A percentile compares a stretch with the other conserved stretches of the same genome.
phyloP scores from a whole-genome alignment of 1,140 invertebrate genomes.

The Pemphigus obesinymphae region DNA sequence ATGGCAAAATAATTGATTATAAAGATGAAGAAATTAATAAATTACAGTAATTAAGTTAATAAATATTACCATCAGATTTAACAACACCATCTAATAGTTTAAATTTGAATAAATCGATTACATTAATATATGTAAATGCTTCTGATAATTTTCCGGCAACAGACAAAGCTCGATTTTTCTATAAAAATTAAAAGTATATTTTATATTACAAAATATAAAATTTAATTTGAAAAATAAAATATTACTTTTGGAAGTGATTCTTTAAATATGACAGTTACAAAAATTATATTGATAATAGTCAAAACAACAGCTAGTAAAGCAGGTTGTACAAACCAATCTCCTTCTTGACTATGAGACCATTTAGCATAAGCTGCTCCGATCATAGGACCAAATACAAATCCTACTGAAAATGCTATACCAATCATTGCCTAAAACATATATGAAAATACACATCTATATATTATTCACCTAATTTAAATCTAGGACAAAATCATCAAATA shows the following conservation, averaged over 20 bases:
- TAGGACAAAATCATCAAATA: too few species aligned
- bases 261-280: conserved; percentile 69
- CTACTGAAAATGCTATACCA: conserved; percentile 94
- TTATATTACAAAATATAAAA: neutral
- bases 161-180: conserved; percentile 62
- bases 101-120: conserved; percentile 65
- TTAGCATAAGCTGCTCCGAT: conserved; percentile 88
- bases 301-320: conserved; percentile 80
- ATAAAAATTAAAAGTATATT: conserved; percentile 49
- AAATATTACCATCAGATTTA: conserved; percentile 46
- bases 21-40: neutral
- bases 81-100: conserved; percentile 59
- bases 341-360: conserved; percentile 58
- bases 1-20: conserved; percentile 34
- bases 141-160: conserved; percentile 64
- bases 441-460: neutral
- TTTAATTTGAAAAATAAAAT: neutral
- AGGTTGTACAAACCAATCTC: conserved; percentile 75
- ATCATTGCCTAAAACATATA: conserved; percentile 75
- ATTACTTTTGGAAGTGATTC: conserved; percentile 77
- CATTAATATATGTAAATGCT: conserved; percentile 69
- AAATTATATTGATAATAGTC: conserved; percentile 71
- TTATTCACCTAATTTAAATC: too few species aligned
- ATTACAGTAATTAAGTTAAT: neutral
- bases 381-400: conserved; percentile 92